Conservation (phyloP, 2,888 invertebrate genomes). For the Allolobophora icterica region DNA sequence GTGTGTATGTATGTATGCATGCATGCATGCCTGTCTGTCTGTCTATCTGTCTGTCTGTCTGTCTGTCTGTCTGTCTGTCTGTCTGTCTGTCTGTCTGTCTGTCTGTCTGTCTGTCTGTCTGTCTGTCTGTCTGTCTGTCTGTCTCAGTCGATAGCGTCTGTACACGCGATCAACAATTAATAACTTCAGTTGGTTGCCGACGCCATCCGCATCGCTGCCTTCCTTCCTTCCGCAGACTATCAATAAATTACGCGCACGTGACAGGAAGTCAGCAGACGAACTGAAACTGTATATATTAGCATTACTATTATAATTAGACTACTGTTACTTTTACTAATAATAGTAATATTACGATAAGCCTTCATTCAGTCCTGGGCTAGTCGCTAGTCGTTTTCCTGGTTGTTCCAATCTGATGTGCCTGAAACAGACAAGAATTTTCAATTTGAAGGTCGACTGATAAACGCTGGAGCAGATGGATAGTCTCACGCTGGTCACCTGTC, state of each 20-base stretch:
- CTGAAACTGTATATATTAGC: background rate
- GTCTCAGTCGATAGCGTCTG: background rate
- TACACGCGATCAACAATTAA: background rate
- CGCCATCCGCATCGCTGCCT: conserved; percentile 11
- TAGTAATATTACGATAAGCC: too few species aligned
- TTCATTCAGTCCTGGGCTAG: too few species aligned
- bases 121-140: background rate
- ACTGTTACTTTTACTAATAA: too few species aligned
- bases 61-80: background rate
- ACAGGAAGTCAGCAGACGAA: background rate
- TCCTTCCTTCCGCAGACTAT: background rate
- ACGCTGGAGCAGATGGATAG: too few species aligned
- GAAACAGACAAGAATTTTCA: too few species aligned
- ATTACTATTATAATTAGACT: background rate
- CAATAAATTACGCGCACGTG: background rate
- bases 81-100: background rate
- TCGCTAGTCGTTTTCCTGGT: too few species aligned
- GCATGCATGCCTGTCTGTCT: background rate
- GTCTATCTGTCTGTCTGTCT: background rate
- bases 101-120: background rate
- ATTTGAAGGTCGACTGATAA: too few species aligned
- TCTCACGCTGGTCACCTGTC: too few species aligned
- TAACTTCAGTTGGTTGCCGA: background rate
- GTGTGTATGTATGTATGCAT: background rate
- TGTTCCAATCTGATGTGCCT: too few species aligned